These are phyloP conservation scores for Manis pentadactyla DNA, from an alignment of 2,797 vertebrate genomes.

Conservation along the genomic window DNA sequence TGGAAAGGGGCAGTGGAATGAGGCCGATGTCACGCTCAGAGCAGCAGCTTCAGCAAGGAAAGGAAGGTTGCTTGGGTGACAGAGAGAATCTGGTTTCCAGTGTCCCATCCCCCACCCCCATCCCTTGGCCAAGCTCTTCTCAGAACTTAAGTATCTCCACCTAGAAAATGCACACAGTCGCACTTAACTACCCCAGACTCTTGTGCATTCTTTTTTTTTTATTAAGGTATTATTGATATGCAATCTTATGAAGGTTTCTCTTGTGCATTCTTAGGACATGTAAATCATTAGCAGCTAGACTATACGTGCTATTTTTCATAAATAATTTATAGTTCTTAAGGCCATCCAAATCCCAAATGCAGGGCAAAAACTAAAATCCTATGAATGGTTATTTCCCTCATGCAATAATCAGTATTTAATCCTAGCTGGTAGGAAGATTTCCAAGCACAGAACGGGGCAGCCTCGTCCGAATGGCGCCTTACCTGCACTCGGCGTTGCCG, in stretches of 20 bases:
- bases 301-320: background rate
- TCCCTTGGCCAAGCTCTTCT: background rate
- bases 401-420: background rate
- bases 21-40: background rate
- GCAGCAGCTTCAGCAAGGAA: background rate
- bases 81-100: background rate
- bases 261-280: too few relatives aligned
- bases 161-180: background rate
- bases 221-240: too few relatives aligned
- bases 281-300: background rate
- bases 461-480: background rate
- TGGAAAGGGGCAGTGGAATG: background rate
- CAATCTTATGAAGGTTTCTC: too few relatives aligned
- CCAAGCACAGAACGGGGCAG: background rate
- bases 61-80: background rate
- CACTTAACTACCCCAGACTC: background rate
- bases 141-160: background rate
- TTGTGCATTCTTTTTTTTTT: background rate
- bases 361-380: background rate
- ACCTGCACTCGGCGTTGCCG: slow-evolving; percentile 89
- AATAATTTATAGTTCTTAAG: background rate
- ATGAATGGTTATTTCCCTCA: background rate
- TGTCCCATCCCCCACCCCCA: background rate
- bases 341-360: background rate
- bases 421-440: background rate